Evolutionary conservation across 2,113 vertebrate genomes (phyloP), one percentile per base, ranked within the genome.

Genomic region (Hyla sarda): DNA sequence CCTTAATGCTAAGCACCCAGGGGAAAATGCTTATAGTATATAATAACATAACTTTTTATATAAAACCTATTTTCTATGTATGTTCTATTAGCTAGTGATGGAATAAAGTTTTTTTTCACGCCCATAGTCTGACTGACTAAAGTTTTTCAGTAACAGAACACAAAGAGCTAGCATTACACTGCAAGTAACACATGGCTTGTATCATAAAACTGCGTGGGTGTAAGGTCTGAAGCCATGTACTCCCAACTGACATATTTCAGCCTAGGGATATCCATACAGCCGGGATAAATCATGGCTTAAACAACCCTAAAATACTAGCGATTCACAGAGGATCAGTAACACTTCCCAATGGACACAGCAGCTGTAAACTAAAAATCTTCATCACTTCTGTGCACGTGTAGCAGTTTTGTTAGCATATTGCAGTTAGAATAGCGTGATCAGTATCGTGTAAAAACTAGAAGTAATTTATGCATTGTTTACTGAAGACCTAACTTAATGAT

Each of bases 121-220:
- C 16, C 67, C 67, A 37, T 34, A 0, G 37, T 45, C 37, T 12
- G 23, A 73, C 16, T 76, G 2, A 13, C n/a, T 2, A 13, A 6
- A n/a, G 13, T 17, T 3, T 75, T 76, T 50, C 45, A 52, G 16
- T 13, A 52, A 17, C 14, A 77, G 74, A 19, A 54, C 17, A 77
- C 73, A 77, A 77, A 77, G 47, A 77, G 48, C 74, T 77, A 52
- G 54, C 67, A 34, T 62, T 81, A 81, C 41, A 48, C 16, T 65
- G 17, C 45, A 62, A 19, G 17, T 17, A 82, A 48, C 79, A 82
- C 56, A 82, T 82, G 79, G 79, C 58, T 67, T 82, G 41, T 67
- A 67, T 82, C 79, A 82, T 47, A 45, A 30, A 45, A 17, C 23
- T 83, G 47, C 73, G 65, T 72, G 17, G 79, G 82, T 54, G 82